phyloP scores from a whole-genome alignment of 2,888 invertebrate genomes.

The Hoplodrina ambigua region DNA sequence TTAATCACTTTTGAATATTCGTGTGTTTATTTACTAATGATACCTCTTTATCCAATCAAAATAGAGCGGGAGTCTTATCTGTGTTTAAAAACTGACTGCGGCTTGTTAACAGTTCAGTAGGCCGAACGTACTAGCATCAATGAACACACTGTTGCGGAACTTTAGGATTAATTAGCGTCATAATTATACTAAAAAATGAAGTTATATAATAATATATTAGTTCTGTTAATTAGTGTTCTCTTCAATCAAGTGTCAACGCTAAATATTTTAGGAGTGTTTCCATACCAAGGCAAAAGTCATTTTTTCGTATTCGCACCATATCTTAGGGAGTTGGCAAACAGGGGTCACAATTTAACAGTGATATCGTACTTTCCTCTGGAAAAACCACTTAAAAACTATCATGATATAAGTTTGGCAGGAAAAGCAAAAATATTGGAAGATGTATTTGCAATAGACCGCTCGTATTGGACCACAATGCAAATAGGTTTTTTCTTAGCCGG shows the following conservation, averaged over 20 bases:
- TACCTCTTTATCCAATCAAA: conserved; percentile 2
- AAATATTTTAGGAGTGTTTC: conserved; percentile 92
- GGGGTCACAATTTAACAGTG: conserved; percentile 92
- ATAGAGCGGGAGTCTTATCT: conserved; percentile 35
- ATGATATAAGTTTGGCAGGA: conserved; percentile 79
- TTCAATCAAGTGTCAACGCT: conserved; percentile 69
- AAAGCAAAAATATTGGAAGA: conserved; percentile 73
- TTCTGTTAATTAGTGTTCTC: conserved; percentile 44
- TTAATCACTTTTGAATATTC: conserved; percentile 4
- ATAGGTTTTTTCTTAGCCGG: conserved; percentile 66
- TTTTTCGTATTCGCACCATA: conserved; percentile 91
- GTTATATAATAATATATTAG: conserved; percentile 31
- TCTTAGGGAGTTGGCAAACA: conserved; percentile 89
- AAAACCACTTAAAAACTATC: conserved; percentile 75
- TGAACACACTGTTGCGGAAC: conserved; percentile 1
- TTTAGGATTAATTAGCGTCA: background rate
- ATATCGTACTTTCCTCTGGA: conserved; percentile 91
- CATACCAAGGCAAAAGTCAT: conserved; percentile 92
- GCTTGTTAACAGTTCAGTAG: conserved; percentile 30
- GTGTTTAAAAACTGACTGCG: conserved; percentile 35
- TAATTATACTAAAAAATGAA: conserved; percentile 40
- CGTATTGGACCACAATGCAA: conserved; percentile 66
- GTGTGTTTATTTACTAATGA: background rate
- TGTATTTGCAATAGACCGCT: conserved; percentile 69
- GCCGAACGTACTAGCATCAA: conserved; percentile 10